These are phyloP conservation scores for Semicossyphus pulcher DNA, from an alignment of 2,113 vertebrate genomes.

Conservation along the genomic window DNA sequence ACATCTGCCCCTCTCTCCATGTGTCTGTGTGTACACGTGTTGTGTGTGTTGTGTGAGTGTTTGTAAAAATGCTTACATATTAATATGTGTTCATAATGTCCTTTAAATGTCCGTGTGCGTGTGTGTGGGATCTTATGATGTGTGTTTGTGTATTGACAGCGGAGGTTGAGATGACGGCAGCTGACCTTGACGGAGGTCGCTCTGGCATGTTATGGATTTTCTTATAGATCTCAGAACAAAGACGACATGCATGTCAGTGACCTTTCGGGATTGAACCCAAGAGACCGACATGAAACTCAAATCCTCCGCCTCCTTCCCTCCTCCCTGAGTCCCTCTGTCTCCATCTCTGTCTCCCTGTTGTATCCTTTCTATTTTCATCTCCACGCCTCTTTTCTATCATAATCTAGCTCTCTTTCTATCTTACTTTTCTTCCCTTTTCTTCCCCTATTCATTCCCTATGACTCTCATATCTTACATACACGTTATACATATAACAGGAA, in stretches of 20 bases:
- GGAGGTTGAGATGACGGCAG: conserved; percentile 68
- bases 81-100: not conserved
- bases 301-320: conserved; percentile 8
- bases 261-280: not conserved
- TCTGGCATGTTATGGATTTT: conserved; percentile 54
- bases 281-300: not conserved
- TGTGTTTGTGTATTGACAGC: conserved; percentile 32
- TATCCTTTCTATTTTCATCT: no score
- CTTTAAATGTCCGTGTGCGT: not conserved
- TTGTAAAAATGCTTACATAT: not conserved
- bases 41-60: not conserved
- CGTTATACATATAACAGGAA: no score
- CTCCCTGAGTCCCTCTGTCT: not conserved
- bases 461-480: not conserved
- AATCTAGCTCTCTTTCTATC: not conserved
- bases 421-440: not conserved
- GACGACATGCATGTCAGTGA: conserved; percentile 1
- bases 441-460: not conserved
- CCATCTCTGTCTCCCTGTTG: not conserved
- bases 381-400: not conserved
- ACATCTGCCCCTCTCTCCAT: not conserved
- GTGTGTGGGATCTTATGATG: not conserved
- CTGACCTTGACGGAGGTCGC: not conserved
- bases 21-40: not conserved
- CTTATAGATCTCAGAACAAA: conserved; percentile 23